phyloP scores from a whole-genome alignment of 2,113 vertebrate genomes.

The Marmota flaviventris region DNA sequence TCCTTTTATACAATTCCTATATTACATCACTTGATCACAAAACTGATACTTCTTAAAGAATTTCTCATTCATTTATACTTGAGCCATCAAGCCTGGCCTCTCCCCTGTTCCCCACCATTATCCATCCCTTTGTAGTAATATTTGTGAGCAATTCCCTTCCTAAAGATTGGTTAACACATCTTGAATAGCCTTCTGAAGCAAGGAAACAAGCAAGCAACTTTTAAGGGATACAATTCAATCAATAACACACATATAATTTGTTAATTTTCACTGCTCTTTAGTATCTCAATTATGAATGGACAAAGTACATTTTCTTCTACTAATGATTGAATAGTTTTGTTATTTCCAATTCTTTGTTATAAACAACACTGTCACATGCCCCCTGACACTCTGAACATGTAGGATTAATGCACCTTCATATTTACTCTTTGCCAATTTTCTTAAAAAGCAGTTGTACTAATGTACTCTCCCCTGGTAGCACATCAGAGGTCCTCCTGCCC shows the following conservation, averaged over 20 bases:
- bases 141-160: constrained; percentile 45
- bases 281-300: not conserved
- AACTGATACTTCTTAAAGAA: constrained; percentile 67
- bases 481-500: not conserved
- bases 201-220: constrained; percentile 62
- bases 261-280: not conserved
- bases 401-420: not conserved
- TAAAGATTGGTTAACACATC: constrained; percentile 41
- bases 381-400: not conserved
- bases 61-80: constrained; percentile 38
- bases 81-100: not conserved
- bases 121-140: not conserved
- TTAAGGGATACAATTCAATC: not conserved
- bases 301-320: not conserved
- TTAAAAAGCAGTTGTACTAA: not conserved
- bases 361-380: not conserved
- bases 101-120: not conserved
- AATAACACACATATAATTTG: not conserved
- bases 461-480: not conserved
- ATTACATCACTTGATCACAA: constrained; percentile 78
- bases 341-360: not conserved
- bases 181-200: constrained; percentile 65
- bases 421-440: not conserved
- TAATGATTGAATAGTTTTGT: not conserved
- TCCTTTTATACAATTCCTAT: constrained; percentile 77